Evolutionary conservation across 2,113 vertebrate genomes (phyloP), one percentile per base, ranked within the genome.

Genomic region (Numenius arquata): DNA sequence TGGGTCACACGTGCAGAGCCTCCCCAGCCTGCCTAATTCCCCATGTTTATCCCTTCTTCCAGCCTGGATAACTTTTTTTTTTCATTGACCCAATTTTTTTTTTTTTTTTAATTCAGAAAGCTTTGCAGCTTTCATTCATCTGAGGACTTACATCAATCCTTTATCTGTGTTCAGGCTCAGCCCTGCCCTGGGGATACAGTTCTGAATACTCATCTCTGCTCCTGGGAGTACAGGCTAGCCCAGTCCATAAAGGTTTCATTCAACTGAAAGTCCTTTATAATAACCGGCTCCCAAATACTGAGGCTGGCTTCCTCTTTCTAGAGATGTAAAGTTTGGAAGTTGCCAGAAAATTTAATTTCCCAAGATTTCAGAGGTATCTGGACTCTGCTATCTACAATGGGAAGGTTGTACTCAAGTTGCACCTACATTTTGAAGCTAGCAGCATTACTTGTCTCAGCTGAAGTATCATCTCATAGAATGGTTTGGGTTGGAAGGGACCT

Each of bases 121-220:
- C 92, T 91, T 59, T 95, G 15, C n/a, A 41, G 4, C 29, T 93
- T 85, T 88, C 74, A 77, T 88, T 94, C 62, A 83, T 80, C 63
- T 85, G 61, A 89, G 26, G 30, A 71, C 27, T 96, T 96, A 90
- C 7, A 9, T 91, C 72, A 97, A 77, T 93, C 75, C 55, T 48
- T 80, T 93, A 63, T 91, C 74, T 75, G 73, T 81, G 36, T 53
- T 89, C 41, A 43, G 43, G 38, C 53, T 86, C 56, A 92, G 8
- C 17, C 52, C 62, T 52, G 36, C 13, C 56, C 47, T 45, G 30
- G 30, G 71, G 7, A 56, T 75, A 74, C 26, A 73, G 21, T 11
- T 82, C 18, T 78, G 15, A 19, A 34, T 43, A 63, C 11, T 4
- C 34, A 86, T 55, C 30, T 88, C 38, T 50, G 48, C 32, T 70